Evolutionary conservation across 2,888 invertebrate species (phyloP), one percentile per base, ranked within the genome.

Genomic region (Dinocampus coccinellae): DNA sequence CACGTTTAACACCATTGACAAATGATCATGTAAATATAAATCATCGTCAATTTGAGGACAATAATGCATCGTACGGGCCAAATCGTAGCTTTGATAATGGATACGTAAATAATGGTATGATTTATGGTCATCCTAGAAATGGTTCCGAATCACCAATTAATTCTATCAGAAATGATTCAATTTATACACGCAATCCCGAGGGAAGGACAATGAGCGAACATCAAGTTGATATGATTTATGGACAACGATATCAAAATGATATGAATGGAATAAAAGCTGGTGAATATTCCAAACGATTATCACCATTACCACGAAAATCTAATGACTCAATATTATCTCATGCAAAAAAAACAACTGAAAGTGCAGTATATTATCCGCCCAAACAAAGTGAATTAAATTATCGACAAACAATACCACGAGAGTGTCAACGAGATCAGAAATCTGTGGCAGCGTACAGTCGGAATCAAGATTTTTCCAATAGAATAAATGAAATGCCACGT

Each of bases 11-110:
- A 0, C 71, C 86, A 74, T 68, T 82, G 33, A 83, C 80, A n/a
- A 84, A 77, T 64, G 87, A 85, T 79, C 84, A 84, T 26, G 79
- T 83, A 39, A 83, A 83, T 67, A 66, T 84, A 2, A 81, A 82
- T 2, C 82, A 85, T 53, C 79, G 80, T 24, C 82, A 83, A 26
- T 80, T 77, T 42, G 75, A 77, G 10, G 78, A 79, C 10, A 72
- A 52, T 34, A 67, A 55, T 16, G 20, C 16, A 11, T n/a, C 62
- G 3, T 69, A 68, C 7, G 60, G 22, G 9, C 73, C 70, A 33
- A 66, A 57, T 29, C 16, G 68, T 57, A 55, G 71, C 1, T 58
- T 74, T 11, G 73, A 64, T 6, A 80, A 80, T 24, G 74, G 73
- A 13, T 65, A 74, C 1, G 64, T 75, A 6, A 82, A 74, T 64